These are phyloP conservation scores for Saturnia pavonia DNA, from an alignment of 2,888 invertebrate genomes.

Conservation along the genomic window DNA sequence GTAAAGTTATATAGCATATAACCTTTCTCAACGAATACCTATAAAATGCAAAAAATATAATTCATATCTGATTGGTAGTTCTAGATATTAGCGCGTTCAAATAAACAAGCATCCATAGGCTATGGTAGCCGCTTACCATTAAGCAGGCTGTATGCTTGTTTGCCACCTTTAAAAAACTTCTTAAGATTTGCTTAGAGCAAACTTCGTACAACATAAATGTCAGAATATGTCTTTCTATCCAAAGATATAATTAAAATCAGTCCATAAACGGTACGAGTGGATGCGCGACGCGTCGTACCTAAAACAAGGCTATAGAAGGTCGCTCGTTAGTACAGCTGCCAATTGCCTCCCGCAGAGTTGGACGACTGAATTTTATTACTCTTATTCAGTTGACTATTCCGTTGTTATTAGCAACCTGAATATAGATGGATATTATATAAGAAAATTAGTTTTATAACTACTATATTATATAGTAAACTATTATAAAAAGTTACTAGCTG, in stretches of 20 bases:
- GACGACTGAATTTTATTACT: constrained; percentile 25
- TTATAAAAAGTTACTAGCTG: neutral
- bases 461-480: neutral
- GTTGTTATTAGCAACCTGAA: neutral
- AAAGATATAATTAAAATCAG: constrained; percentile 9
- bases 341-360: constrained; percentile 28
- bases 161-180: no score
- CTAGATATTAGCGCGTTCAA: no score
- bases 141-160: no score
- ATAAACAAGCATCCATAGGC: no score
- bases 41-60: no score
- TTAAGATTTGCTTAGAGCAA: neutral
- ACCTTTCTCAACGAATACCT: no score
- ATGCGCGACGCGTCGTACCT: constrained; percentile 10
- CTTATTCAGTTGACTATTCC: constrained; percentile 19
- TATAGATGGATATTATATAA: neutral
- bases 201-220: neutral
- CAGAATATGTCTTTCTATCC: neutral
- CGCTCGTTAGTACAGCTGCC: constrained; percentile 34
- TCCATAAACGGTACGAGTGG: constrained; percentile 10
- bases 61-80: no score
- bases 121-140: no score
- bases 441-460: neutral
- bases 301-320: constrained; percentile 27
- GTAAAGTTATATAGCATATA: no score